Percentiles rank a stretch among this genome's conserved stretches.
phyloP scores from a whole-genome alignment of 2,888 invertebrate species.

The Rotaria socialis region DNA sequence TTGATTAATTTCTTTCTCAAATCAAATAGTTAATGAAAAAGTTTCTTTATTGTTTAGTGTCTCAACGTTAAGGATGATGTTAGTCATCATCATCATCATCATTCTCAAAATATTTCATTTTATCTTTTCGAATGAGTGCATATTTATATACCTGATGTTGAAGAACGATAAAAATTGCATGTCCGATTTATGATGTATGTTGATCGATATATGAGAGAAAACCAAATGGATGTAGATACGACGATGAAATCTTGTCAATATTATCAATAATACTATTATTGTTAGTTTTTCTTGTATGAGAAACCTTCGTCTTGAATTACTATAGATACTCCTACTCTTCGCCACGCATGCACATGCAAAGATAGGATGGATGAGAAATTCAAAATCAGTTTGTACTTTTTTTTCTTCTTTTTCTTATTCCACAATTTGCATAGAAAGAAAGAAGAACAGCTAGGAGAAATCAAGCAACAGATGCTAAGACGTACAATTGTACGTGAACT shows the following conservation, averaged over 20 bases:
- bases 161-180: not conserved
- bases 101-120: not conserved
- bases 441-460: not conserved
- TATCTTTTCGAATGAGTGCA: no score
- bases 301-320: slow-evolving; percentile 18
- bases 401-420: not conserved
- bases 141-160: not conserved
- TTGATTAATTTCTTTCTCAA: not conserved
- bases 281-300: not conserved
- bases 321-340: not conserved
- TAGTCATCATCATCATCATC: not conserved
- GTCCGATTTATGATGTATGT: not conserved
- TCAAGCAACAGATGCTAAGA: not conserved
- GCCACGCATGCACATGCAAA: not conserved
- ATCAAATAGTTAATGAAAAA: not conserved
- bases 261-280: slow-evolving; percentile 23
- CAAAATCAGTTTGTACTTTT: not conserved
- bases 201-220: not conserved
- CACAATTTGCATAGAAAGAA: not conserved
- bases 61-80: not conserved
- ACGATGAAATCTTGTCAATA: not conserved
- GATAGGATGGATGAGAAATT: not conserved
- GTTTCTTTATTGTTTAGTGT: not conserved
- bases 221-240: not conserved
- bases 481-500: not conserved